phyloP scores from a whole-genome alignment of 2,113 vertebrate species.

The Raja brachyura region DNA sequence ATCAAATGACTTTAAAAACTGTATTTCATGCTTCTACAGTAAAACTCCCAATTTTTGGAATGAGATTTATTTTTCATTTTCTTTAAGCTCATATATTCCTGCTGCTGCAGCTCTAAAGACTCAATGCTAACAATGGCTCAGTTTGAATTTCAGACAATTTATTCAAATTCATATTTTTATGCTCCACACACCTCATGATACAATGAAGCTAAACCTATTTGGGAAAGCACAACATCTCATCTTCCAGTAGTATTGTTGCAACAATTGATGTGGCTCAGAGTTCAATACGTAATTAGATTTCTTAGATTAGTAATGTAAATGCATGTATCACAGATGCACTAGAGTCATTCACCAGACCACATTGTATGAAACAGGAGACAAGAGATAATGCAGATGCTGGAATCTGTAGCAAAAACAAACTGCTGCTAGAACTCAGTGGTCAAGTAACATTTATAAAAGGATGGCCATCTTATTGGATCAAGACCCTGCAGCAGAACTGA shows the following conservation, averaged over 20 bases:
- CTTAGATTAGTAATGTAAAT: conserved; percentile 12
- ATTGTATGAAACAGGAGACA: not conserved
- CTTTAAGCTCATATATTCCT: not conserved
- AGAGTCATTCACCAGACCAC: not conserved
- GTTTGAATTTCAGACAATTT: conserved; percentile 22
- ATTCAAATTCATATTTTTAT: conserved; percentile 41
- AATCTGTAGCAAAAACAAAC: no score
- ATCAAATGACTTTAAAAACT: not conserved
- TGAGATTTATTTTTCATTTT: not conserved
- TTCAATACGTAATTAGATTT: not conserved
- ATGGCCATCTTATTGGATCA: no score
- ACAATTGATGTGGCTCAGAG: not conserved
- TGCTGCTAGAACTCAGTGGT: no score
- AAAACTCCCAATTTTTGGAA: not conserved
- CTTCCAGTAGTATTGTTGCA: not conserved
- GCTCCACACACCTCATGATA: conserved; percentile 37
- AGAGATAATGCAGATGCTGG: no score
- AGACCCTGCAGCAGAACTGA: no score
- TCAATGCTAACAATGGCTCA: conserved; percentile 40
- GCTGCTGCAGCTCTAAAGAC: not conserved
- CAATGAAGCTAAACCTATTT: conserved; percentile 37
- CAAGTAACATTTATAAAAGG: no score
- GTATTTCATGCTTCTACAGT: not conserved
- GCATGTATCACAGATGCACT: not conserved
- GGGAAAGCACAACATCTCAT: not conserved